Percentiles rank a stretch among this genome's conserved stretches.
Evolutionary conservation across 92 coral and sea anemone species (phyloP).

Genomic region (Pocillopora meandrina): DNA sequence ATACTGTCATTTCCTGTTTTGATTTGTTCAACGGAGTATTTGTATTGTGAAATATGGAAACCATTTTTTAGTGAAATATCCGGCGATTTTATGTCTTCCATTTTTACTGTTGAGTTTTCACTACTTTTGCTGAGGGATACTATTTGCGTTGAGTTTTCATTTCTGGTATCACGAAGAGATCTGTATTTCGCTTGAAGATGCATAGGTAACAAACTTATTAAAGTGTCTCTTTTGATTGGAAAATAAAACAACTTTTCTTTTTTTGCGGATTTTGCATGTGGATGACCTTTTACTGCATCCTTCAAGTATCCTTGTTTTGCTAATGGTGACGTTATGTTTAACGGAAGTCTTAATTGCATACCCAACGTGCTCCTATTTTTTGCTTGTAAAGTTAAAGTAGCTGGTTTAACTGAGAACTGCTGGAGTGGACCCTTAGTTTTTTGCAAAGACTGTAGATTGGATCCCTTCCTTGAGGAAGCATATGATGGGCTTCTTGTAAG

Average conservation of each 20-base stretch:
- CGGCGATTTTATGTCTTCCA: background rate
- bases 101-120: background rate
- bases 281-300: background rate
- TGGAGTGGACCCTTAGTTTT: background rate
- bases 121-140: background rate
- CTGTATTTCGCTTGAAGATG: conserved; percentile 32
- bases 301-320: background rate
- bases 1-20: conserved; percentile 11
- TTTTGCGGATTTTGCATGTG: background rate
- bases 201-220: conserved; percentile 55
- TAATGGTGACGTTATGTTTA: background rate
- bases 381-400: background rate
- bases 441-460: background rate
- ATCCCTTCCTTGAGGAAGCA: background rate
- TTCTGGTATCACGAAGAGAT: conserved; percentile 23
- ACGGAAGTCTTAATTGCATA: background rate
- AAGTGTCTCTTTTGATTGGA: conserved; percentile 73
- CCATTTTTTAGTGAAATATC: background rate
- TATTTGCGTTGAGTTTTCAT: background rate
- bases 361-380: background rate
- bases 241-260: conserved; percentile 70
- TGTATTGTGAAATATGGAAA: background rate
- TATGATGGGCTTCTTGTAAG: background rate
- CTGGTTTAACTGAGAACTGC: background rate
- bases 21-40: background rate